Evolutionary conservation across 2,888 invertebrate species (phyloP).

Genomic region (Scrobipalpa costella): DNA sequence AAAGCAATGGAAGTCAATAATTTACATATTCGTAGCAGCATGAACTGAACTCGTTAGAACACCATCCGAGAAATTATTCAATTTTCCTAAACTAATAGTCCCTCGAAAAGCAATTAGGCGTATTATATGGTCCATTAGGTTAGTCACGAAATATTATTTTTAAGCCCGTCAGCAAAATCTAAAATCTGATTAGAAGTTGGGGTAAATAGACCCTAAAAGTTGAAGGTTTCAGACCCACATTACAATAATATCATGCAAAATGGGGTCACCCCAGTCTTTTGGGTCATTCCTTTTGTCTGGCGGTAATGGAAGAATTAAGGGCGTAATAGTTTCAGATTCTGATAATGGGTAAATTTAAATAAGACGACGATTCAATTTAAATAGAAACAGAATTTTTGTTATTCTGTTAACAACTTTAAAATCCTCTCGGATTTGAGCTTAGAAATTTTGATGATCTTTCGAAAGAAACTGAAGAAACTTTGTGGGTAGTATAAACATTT

Average conservation of each 20-base stretch:
- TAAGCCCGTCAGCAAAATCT: conserved; percentile 3
- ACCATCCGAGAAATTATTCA: background rate
- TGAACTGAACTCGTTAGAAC: background rate
- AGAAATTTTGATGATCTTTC: too few species aligned
- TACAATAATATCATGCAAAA: conserved; percentile 30
- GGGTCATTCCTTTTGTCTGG: conserved; percentile 17
- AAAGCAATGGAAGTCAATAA: background rate
- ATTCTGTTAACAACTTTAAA: too few species aligned
- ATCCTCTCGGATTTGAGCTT: too few species aligned
- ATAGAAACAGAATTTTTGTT: background rate
- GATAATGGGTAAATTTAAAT: background rate
- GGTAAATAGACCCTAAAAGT: conserved; percentile 27
- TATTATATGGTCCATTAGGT: conserved; percentile 1
- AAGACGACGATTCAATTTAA: background rate
- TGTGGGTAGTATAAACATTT: too few species aligned
- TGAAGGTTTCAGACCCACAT: conserved; percentile 21
- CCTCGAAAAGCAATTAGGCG: background rate
- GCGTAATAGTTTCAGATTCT: background rate
- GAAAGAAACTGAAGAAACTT: too few species aligned
- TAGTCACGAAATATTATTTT: conserved; percentile 23
- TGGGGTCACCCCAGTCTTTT: conserved; percentile 25
- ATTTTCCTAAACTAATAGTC: conserved; percentile 8
- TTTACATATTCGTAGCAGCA: background rate
- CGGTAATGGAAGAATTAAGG: conserved; percentile 15
- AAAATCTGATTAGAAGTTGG: conserved; percentile 31